Percentiles rank a stretch among this genome's conserved stretches.
phyloP scores from a whole-genome alignment of 2,113 vertebrate genomes.

The Oncorhynchus masou region DNA sequence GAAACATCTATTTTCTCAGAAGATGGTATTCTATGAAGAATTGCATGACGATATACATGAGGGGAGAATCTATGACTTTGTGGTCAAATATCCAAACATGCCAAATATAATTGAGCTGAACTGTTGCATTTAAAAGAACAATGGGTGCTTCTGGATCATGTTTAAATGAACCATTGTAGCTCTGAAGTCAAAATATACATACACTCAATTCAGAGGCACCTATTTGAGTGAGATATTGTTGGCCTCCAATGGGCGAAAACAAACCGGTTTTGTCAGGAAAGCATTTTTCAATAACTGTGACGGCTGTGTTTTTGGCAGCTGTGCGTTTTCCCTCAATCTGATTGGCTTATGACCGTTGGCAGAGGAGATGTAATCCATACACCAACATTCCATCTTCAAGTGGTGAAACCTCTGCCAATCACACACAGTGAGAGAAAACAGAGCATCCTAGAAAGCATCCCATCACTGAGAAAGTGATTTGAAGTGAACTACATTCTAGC shows the following conservation, averaged over 20 bases:
- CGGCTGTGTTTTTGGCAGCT: constrained; percentile 9
- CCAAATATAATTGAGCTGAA: too few species aligned
- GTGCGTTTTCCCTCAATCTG: not conserved
- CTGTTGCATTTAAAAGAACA: too few species aligned
- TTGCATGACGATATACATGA: too few species aligned
- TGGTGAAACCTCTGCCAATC: constrained; percentile 21
- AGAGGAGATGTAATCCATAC: constrained; percentile 6
- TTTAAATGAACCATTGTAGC: not conserved
- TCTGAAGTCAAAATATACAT: not conserved
- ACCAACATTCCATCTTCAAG: constrained; percentile 6
- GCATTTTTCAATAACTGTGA: not conserved
- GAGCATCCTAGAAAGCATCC: constrained; percentile 37
- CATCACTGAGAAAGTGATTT: constrained; percentile 23
- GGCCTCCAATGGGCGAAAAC: not conserved
- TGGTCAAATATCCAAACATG: too few species aligned
- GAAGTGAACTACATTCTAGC: constrained; percentile 2
- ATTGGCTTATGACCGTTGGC: constrained; percentile 5
- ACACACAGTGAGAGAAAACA: constrained; percentile 24
- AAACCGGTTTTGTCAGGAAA: not conserved
- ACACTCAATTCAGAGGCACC: not conserved
- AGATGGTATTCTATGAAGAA: too few species aligned
- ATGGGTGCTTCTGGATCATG: too few species aligned
- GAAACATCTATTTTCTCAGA: too few species aligned
- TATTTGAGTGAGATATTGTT: not conserved
- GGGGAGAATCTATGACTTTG: too few species aligned